Conservation (phyloP, 2,797 vertebrate species). For the Centropyge bicolor region DNA sequence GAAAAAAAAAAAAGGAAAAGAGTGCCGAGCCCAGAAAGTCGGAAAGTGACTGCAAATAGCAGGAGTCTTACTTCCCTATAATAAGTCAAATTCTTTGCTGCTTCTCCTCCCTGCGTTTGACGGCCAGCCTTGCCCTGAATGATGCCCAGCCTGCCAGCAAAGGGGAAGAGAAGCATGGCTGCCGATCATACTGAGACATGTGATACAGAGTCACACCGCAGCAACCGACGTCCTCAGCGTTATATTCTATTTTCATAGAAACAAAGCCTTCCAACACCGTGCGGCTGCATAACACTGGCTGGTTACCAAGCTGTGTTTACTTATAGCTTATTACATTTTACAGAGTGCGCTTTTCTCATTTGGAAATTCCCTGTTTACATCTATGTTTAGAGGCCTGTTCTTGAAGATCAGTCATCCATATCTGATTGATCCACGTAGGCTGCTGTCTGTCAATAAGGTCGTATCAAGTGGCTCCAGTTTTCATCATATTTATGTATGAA, state of each 20-base stretch:
- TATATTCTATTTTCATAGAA: conserved; percentile 58
- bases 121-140: conserved; percentile 57
- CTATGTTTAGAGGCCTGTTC: conserved; percentile 18
- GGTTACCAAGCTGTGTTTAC: conserved; percentile 27
- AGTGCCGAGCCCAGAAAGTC: conserved; percentile 47
- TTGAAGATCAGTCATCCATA: neutral
- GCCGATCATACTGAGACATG: conserved; percentile 62
- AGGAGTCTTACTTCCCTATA: conserved; percentile 71
- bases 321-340: conserved; percentile 45
- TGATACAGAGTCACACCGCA: conserved; percentile 67
- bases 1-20: conserved; percentile 28
- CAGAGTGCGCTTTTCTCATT: conserved; percentile 35
- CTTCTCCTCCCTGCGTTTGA: conserved; percentile 64
- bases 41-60: conserved; percentile 77
- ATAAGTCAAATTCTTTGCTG: conserved; percentile 67
- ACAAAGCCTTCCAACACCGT: conserved; percentile 25
- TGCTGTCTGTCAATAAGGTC: neutral
- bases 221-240: conserved; percentile 48
- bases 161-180: conserved; percentile 58
- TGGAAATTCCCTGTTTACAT: conserved; percentile 13
- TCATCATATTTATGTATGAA: neutral
- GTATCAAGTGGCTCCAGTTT: neutral
- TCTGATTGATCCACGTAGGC: neutral
- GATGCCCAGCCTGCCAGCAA: conserved; percentile 61
- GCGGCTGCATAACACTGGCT: conserved; percentile 34